Conservation (phyloP, 2,888 invertebrate species). For the Caenorhabditis becei region DNA sequence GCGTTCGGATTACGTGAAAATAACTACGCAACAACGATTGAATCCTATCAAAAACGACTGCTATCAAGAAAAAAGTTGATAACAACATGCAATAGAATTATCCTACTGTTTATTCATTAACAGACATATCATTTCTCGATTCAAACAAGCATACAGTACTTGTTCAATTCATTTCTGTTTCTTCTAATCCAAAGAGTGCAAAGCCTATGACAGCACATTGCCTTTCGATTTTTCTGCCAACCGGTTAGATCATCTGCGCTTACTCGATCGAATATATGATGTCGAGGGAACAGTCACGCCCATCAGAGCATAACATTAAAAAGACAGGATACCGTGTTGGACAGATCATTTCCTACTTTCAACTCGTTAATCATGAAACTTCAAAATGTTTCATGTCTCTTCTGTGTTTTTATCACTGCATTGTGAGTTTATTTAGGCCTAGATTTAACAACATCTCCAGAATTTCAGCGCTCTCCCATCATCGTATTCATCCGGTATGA, state of each 20-base stretch:
- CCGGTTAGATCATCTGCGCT: slow-evolving; percentile 60
- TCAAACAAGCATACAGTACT: too few relatives aligned
- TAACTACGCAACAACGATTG: neutral
- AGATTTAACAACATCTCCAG: neutral
- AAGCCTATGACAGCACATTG: slow-evolving; percentile 19
- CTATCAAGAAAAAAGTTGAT: too few relatives aligned
- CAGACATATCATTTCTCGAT: neutral
- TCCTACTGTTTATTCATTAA: too few relatives aligned
- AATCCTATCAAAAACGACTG: too few relatives aligned
- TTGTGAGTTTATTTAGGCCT: too few relatives aligned
- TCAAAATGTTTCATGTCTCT: neutral
- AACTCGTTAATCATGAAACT: neutral
- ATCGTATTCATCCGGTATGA: slow-evolving; percentile 33
- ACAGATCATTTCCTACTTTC: slow-evolving; percentile 32
- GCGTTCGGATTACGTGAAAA: slow-evolving; percentile 45
- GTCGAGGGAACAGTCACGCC: slow-evolving; percentile 52
- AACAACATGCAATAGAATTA: too few relatives aligned
- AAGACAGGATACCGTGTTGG: slow-evolving; percentile 32
- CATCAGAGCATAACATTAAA: slow-evolving; percentile 61
- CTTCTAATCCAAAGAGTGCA: slow-evolving; percentile 52
- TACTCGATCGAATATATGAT: slow-evolving; percentile 52
- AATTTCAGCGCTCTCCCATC: slow-evolving; percentile 44
- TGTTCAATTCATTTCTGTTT: neutral
- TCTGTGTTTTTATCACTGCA: neutral
- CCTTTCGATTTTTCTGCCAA: slow-evolving; percentile 23